phyloP scores from a whole-genome alignment of 2,888 invertebrate species.

The Protonemura montana region DNA sequence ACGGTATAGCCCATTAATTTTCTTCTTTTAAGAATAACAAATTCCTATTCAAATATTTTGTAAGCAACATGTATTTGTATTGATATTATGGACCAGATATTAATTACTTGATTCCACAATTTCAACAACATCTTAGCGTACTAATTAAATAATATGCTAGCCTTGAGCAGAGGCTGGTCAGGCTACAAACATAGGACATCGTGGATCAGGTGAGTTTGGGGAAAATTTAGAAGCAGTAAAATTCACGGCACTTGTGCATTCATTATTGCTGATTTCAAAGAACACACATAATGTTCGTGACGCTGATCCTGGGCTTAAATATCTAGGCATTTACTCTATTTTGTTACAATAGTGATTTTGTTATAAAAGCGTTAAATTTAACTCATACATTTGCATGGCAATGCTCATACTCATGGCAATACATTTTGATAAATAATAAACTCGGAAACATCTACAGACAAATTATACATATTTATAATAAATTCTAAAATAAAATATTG shows the following conservation, averaged over 20 bases:
- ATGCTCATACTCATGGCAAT: neutral
- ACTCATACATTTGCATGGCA: neutral
- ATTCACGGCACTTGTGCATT: neutral
- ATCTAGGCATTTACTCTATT: neutral
- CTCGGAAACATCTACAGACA: neutral
- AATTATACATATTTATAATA: neutral
- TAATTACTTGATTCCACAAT: neutral
- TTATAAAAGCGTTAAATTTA: neutral
- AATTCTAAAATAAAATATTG: neutral
- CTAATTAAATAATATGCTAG: neutral
- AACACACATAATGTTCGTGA: neutral
- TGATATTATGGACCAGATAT: neutral
- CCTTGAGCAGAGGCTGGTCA: neutral
- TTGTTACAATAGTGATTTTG: neutral
- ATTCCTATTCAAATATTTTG: neutral
- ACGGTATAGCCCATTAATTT: neutral
- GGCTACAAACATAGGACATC: too few species aligned
- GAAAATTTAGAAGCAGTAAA: too few species aligned
- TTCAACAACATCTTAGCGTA: neutral
- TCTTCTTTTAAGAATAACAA: neutral
- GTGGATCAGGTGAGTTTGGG: too few species aligned
- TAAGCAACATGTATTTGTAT: neutral
- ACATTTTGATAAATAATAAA: neutral
- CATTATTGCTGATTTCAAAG: neutral
- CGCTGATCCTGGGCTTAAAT: neutral